phyloP scores from a whole-genome alignment of 2,888 invertebrate species.

The Trichacis sp. region DNA sequence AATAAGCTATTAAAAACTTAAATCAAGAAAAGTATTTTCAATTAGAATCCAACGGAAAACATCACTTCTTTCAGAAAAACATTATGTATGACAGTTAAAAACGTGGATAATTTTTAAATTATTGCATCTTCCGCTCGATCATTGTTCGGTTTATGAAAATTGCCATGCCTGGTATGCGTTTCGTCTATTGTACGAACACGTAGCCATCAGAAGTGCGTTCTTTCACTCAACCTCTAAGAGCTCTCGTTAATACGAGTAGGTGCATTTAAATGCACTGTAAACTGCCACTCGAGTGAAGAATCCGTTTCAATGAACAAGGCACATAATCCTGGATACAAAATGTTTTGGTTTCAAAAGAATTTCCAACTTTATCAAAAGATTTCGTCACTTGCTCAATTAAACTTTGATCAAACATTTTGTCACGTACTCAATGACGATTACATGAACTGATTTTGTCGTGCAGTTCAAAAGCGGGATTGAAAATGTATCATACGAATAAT shows the following conservation, averaged over 20 bases:
- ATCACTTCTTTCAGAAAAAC: background rate
- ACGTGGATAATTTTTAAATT: constrained; percentile 26
- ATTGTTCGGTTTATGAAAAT: constrained; percentile 32
- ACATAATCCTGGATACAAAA: too few species aligned
- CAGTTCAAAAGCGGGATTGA: too few species aligned
- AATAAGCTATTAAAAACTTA: too few species aligned
- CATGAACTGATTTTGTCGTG: too few species aligned
- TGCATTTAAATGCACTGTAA: constrained; percentile 26
- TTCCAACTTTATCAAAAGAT: too few species aligned
- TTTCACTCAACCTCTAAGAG: constrained; percentile 28
- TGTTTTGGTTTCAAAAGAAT: too few species aligned
- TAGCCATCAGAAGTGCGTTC: constrained; percentile 20
- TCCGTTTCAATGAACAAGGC: background rate
- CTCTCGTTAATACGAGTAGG: constrained; percentile 22
- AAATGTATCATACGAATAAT: too few species aligned
- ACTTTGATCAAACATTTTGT: too few species aligned
- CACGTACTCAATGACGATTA: too few species aligned
- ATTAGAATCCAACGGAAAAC: too few species aligned
- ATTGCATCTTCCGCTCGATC: constrained; percentile 33
- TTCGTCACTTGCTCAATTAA: too few species aligned
- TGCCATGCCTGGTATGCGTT: constrained; percentile 32
- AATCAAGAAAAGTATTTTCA: too few species aligned
- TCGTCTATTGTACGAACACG: constrained; percentile 23
- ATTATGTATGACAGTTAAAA: constrained; percentile 27
- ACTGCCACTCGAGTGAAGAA: constrained; percentile 6